These are phyloP conservation scores for Pica pica DNA, from an alignment of 2,113 vertebrate species.

Conservation along the genomic window DNA sequence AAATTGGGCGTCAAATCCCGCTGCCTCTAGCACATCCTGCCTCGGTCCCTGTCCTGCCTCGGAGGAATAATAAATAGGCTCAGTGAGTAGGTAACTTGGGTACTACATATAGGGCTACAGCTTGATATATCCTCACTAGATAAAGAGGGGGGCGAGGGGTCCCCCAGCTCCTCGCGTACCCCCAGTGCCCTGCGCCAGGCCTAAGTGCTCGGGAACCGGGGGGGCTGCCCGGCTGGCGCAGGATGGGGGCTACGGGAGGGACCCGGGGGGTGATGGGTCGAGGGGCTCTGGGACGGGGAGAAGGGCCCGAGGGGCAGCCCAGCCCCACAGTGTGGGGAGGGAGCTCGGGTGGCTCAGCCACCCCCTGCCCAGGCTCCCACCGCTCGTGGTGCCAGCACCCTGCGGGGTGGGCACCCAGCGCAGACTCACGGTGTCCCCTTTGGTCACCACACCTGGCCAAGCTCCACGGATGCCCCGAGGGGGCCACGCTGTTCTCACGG, in stretches of 20 bases:
- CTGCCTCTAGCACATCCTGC: neutral
- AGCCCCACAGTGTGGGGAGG: neutral
- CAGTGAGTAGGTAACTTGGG: conserved; percentile 45
- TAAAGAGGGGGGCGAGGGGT: neutral
- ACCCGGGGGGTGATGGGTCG: rapidly evolving
- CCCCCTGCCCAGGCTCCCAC: neutral
- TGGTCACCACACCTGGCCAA: neutral
- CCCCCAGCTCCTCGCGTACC: neutral
- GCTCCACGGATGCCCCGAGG: neutral
- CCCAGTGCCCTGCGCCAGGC: neutral
- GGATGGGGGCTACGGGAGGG: neutral
- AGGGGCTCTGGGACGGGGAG: neutral
- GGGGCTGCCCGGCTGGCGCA: neutral
- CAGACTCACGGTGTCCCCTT: neutral
- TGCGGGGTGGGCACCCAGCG: neutral
- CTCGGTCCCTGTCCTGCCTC: conserved; percentile 28
- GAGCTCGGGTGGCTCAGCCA: conserved; percentile 21
- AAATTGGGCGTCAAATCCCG: neutral
- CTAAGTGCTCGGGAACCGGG: neutral
- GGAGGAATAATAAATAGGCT: conserved; percentile 64
- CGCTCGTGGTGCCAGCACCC: conserved; percentile 30
- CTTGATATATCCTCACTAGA: conserved; percentile 52
- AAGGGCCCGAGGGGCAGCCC: neutral
- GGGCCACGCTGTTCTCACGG: neutral
- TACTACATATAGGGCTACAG: conserved; percentile 57